Base-by-base conservation (phyloP, 2,888 invertebrate species). In the Crossocerus cetratus region DNA sequence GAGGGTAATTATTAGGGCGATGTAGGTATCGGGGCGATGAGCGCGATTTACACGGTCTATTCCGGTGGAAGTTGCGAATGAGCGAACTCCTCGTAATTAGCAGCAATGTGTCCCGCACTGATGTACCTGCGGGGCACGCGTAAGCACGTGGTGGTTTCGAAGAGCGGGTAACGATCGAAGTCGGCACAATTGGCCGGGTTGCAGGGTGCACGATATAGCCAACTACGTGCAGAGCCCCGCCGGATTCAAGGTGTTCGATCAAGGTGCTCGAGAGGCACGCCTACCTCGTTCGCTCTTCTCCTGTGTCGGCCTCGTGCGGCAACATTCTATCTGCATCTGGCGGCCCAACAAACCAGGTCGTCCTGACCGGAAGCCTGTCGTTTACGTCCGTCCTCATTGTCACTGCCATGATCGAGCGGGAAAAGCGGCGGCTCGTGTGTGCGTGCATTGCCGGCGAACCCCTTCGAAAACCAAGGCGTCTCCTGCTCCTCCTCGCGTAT, bases 341-440 rank as follows among this genome's bases (percentile, higher is more conserved):
- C 75, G 53, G 64, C 65, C 74, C 79, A 70, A 69, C 71, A 32
- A 32, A 32, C 32, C 62, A 64, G 72, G 65, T 75, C 72, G 75
- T 58, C 68, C 59, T 55, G 68, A 71, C 83, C 83, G 82, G 83
- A 83, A 83, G 64, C 75, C 71, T 61, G 74, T 83, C 79, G 80
- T 83, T 82, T 82, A 80, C 83, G 77, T 68, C 75, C 69, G 72
- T 68, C 69, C 32, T 78, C 81, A 66, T 77, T 22, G 74, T 66
- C 65, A 67, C 67, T 23, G 65, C 62, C 74, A 55, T 68, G 69
- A 69, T 42, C 68, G 16, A 59, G 20, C 77, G 64, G 64, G 77
- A 74, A 69, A 69, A 32, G 5, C 32, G 32, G 8, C 32, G 32
- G 32, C 8, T 8, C 32, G 32, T 32, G 32, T 32, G 11, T 32